These are phyloP conservation scores for Contarinia nasturtii DNA, from an alignment of 1,140 invertebrate species.

Conservation along the genomic window DNA sequence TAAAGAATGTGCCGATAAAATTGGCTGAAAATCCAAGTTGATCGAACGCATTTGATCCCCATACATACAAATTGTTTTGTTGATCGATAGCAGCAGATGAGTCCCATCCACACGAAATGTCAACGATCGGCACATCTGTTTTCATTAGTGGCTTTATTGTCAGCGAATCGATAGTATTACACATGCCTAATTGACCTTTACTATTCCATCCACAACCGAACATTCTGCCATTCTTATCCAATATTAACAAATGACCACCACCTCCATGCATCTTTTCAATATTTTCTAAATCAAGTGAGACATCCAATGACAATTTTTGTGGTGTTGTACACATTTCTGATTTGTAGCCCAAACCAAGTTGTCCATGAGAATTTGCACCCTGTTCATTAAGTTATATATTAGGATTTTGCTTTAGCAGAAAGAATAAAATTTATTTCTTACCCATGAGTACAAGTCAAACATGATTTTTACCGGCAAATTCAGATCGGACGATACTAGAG, in stretches of 20 bases:
- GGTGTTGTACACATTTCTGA: constrained; percentile 46
- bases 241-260: constrained; percentile 51
- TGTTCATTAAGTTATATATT: constrained; percentile 17
- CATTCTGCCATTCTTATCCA: constrained; percentile 42
- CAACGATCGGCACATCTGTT: constrained; percentile 30
- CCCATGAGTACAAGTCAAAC: not conserved
- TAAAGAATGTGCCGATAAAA: constrained; percentile 9
- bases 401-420: no score
- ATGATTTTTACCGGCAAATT: not conserved
- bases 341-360: constrained; percentile 44
- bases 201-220: constrained; percentile 78
- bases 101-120: constrained; percentile 52
- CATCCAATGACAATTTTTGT: constrained; percentile 20
- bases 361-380: constrained; percentile 74
- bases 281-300: constrained; percentile 13
- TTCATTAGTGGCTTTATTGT: constrained; percentile 10
- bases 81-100: constrained; percentile 43
- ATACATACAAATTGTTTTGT: constrained; percentile 42
- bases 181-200: constrained; percentile 53
- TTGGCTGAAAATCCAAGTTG: constrained; percentile 38
- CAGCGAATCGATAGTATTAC: constrained; percentile 6
- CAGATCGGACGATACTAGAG: not conserved
- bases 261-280: constrained; percentile 36
- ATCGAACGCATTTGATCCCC: constrained; percentile 55
- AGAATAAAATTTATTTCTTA: not conserved